phyloP scores from a whole-genome alignment of 1,140 invertebrate genomes.

The Diorhabda carinulata region DNA sequence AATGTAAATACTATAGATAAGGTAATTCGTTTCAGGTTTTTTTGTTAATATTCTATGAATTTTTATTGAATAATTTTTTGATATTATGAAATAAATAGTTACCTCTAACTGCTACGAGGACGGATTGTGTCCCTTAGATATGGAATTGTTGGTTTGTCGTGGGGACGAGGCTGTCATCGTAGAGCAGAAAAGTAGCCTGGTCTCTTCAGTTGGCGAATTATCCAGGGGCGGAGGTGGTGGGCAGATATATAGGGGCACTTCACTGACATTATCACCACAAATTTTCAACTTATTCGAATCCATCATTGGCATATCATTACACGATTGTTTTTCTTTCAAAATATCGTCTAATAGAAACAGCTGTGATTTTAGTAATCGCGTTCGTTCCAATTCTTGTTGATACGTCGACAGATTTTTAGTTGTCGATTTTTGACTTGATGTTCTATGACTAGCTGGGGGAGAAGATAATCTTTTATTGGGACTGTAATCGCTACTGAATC shows the following conservation, averaged over 20 bases:
- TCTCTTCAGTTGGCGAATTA: conserved; percentile 56
- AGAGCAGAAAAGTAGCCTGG: conserved; percentile 47
- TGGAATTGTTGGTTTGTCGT: conserved; percentile 35
- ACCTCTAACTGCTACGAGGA: conserved; percentile 49
- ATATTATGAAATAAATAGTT: conserved; percentile 5
- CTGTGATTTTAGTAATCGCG: conserved; percentile 36
- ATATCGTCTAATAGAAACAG: conserved; percentile 45
- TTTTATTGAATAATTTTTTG: background rate
- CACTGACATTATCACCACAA: conserved; percentile 33
- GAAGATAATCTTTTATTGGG: conserved; percentile 46
- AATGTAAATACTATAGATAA: too few species aligned
- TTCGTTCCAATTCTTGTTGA: conserved; percentile 43
- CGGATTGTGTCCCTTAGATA: conserved; percentile 34
- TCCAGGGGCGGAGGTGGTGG: conserved; percentile 52
- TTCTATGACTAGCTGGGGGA: conserved; percentile 45
- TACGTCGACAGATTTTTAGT: conserved; percentile 48
- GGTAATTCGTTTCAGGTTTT: too few species aligned
- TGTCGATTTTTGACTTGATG: conserved; percentile 48
- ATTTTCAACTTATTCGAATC: conserved; percentile 46
- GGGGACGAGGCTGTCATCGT: conserved; percentile 29
- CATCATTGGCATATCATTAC: conserved; percentile 46
- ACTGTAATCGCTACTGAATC: conserved; percentile 46
- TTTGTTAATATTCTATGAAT: background rate
- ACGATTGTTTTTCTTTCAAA: conserved; percentile 50
- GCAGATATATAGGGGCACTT: conserved; percentile 50